Conservation (phyloP, 2,113 vertebrate genomes). For the Myotis lucifugus region DNA sequence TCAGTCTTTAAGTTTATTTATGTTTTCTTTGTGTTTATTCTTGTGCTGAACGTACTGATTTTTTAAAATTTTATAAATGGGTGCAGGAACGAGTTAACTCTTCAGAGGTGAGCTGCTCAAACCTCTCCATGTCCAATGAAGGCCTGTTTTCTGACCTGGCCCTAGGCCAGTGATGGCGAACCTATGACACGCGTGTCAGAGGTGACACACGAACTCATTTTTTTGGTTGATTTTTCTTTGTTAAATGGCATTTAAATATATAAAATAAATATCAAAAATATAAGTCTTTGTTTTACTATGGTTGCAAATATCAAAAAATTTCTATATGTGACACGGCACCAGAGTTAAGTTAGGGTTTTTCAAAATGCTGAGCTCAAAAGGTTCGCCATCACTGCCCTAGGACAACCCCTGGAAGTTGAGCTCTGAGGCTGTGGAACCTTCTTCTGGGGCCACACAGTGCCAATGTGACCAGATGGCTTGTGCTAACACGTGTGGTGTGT, state of each 20-base stretch:
- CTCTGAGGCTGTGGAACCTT: background rate
- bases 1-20: background rate
- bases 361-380: no score
- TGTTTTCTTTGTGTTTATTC: background rate
- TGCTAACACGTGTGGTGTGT: background rate
- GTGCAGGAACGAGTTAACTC: background rate
- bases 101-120: background rate
- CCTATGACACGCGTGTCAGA: no score
- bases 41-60: background rate
- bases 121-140: background rate
- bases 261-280: no score
- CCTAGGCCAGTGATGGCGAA: background rate
- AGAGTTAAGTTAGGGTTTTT: no score
- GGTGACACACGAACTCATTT: no score
- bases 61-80: background rate
- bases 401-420: background rate
- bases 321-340: no score
- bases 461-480: background rate
- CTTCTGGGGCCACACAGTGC: background rate
- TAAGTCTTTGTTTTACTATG: no score
- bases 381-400: background rate
- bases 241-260: no score
- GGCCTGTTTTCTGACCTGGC: conserved; percentile 1
- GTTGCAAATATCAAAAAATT: no score
- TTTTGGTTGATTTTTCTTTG: no score